Evolutionary conservation across 2,888 invertebrate species (phyloP).

Genomic region (Mamestra brassicae): DNA sequence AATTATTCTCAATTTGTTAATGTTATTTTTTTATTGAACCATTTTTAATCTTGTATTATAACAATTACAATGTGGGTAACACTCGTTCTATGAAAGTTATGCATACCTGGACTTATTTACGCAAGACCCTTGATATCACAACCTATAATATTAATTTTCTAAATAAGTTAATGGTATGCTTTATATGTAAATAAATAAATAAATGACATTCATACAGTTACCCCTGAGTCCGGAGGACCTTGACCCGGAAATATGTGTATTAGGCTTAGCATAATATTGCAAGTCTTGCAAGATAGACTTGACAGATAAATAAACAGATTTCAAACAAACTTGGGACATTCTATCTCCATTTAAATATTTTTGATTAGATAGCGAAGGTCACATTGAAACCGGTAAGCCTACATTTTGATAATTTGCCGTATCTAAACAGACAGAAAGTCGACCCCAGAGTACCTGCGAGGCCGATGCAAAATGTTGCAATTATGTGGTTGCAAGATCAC

Average conservation of each 20-base stretch:
- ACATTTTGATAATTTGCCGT: background rate
- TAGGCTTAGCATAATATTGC: background rate
- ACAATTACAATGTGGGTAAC: too few species aligned
- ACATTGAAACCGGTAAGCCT: background rate
- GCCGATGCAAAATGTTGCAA: constrained; percentile 13
- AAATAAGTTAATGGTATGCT: too few species aligned
- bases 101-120: too few species aligned
- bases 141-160: too few species aligned
- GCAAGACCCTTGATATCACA: too few species aligned
- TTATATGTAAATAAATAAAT: too few species aligned
- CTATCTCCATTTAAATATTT: background rate
- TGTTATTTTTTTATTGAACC: too few species aligned
- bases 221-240: background rate
- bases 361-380: background rate
- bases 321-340: background rate
- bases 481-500: background rate
- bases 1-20: too few species aligned
- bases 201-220: background rate
- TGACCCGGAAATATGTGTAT: constrained; percentile 1
- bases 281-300: background rate
- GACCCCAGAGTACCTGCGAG: background rate
- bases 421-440: constrained; percentile 1
- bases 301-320: background rate
- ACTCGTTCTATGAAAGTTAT: too few species aligned
- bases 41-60: too few species aligned